Evolutionary conservation across 2,888 invertebrate species (phyloP), one percentile per base, ranked within the genome.

Genomic region (Volucella inflata): DNA sequence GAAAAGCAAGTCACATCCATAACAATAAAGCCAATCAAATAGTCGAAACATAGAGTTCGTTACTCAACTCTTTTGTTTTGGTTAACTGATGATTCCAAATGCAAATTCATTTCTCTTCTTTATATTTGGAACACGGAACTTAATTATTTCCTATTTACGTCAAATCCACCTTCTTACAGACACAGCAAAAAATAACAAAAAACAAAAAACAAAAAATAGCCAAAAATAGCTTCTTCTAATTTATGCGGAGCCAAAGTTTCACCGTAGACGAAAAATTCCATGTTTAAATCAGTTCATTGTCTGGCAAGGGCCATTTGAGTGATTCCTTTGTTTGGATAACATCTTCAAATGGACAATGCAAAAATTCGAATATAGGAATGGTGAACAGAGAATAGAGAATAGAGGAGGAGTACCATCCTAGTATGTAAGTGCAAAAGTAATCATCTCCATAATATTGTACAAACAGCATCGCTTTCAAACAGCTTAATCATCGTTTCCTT

Each of bases 401-500:
- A 44, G 50, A 17, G 48, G 8, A 60, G 14, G 48, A 40, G 11
- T 16, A n/a, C 11, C 38, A 17, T 44, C 12, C n/a, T 17, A 10
- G 17, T 60, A 57, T 51, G 60, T 77, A 75, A 76, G 42, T 65
- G 71, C 65, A 80, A 78, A 74, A 81, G 72, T 51, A 72, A 85
- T 80, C 62, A 76, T 80, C 84, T 76, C 76, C 55, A 76, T 85
- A 75, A 62, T 55, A n/a, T n/a, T n/a, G n/a, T n/a, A 76, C 76
- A 72, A 72, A 55, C 40, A 72, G 67, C 76, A 72, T 85, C 75
- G 85, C 80, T 85, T 81, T 85, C 81, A 85, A 85, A 81, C 85
- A 64, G 81, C 85, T 85, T 77, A 81, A 85, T 85, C 85, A 81
- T 81, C 77, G 81, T 81, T 81, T 72, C 84, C 85, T 85, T 85